Base-by-base conservation (phyloP, 1,140 invertebrate species). In the Lysiphlebus fabarum region DNA sequence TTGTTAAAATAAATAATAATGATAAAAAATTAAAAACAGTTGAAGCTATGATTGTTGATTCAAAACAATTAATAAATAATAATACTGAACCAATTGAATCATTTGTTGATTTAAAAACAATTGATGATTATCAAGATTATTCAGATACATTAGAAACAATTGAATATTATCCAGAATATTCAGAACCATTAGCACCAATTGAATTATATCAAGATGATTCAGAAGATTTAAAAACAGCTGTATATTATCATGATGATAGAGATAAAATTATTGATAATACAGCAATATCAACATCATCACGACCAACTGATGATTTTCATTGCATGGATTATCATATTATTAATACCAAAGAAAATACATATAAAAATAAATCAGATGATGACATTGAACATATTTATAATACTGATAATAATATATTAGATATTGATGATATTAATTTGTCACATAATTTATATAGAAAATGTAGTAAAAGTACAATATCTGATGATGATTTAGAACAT, bases 401-500 rank as follows among this genome's bases (percentile, higher is more conserved):
- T 26, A 26, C 17, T 26, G 17, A 26, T 26, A 26, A 26, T 26
- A 26, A 1, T 2, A 2, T 26, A 26, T 26, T 26, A 26, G 69
- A 75, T 1, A 67, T 72, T n/a, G 66, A 53, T 10, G 61, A 63
- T 2, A 70, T 71, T 11, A 59, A 65, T 10, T 33, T 34, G 7
- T 69, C 66, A 0, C 64, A 64, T 0, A 10, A 53, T 14, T 14
- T 40, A 11, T 67, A 65, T 34, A 63, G 72, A 9, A 76, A 76
- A 44, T 67, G 60, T 11, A 76, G 74, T 33, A 78, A 76, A 42
- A 73, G 70, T 51, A 70, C 68, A 0, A 72, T 70, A 14, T 79
- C 78, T 0, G 78, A 79, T 17, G 77, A 79, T 3, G 76, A 79
- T 38, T 47, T 78, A 6, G 77, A 78, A 34, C 75, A 77, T 47